Evolutionary conservation across 2,797 vertebrate species (phyloP).

Genomic region (Sphenopsis melanotis): DNA sequence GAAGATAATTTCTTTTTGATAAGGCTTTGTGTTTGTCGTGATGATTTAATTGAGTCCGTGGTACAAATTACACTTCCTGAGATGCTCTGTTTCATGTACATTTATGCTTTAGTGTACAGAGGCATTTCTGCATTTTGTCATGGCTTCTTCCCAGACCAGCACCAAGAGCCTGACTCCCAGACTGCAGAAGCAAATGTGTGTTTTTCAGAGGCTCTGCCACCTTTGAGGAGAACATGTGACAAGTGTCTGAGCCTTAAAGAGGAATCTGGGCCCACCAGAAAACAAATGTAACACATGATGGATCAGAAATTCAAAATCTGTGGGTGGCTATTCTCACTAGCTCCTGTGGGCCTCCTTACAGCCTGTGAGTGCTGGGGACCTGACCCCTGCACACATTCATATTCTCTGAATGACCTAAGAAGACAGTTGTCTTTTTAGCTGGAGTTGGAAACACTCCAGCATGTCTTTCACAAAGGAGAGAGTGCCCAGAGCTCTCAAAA

Average conservation of each 20-base stretch:
- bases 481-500: background rate
- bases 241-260: background rate
- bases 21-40: rapidly evolving
- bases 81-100: background rate
- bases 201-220: background rate
- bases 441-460: background rate
- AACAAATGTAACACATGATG: background rate
- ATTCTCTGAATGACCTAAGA: background rate
- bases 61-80: background rate
- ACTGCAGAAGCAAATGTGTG: background rate
- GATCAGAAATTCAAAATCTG: background rate
- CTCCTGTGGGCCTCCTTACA: rapidly evolving
- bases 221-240: background rate
- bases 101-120: background rate
- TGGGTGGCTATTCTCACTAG: rapidly evolving
- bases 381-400: background rate
- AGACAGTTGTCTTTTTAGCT: background rate
- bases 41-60: background rate
- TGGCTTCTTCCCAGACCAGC: background rate
- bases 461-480: background rate
- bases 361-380: background rate
- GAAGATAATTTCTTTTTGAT: background rate
- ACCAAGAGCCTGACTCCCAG: rapidly evolving
- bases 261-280: background rate
- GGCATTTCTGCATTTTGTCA: background rate